These are phyloP conservation scores for Coluber constrictor DNA, from an alignment of 2,797 vertebrate genomes.

Conservation along the genomic window DNA sequence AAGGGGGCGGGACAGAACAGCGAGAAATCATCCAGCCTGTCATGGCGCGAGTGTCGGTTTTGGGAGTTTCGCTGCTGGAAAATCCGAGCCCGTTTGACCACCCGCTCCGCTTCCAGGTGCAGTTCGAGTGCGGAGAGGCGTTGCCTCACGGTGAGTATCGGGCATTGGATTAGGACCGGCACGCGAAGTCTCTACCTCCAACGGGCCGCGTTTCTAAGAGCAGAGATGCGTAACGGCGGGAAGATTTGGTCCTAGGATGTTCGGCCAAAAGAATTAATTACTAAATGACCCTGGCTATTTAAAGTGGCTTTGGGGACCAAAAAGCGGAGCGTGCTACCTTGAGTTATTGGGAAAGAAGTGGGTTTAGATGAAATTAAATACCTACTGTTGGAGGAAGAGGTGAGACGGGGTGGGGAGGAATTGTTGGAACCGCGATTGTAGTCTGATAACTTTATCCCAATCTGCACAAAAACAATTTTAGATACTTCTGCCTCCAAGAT, in stretches of 20 bases:
- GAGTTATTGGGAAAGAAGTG: neutral
- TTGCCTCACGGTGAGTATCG: constrained; percentile 79
- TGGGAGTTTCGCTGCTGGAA: constrained; percentile 76
- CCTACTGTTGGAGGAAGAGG: neutral
- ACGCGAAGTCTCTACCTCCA: neutral
- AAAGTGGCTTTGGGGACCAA: neutral
- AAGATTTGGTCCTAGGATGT: neutral
- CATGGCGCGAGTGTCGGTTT: constrained; percentile 91
- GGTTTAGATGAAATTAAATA: neutral
- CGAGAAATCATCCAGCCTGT: neutral
- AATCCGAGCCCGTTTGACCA: constrained; percentile 85
- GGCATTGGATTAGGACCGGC: neutral
- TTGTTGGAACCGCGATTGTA: neutral
- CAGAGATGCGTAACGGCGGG: neutral
- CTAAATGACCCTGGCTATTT: neutral
- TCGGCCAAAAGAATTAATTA: neutral
- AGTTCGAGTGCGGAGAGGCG: constrained; percentile 90
- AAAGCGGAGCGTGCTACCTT: neutral
- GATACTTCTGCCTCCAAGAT: neutral
- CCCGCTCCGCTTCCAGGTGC: constrained; percentile 91
- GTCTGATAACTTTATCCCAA: neutral
- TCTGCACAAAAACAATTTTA: neutral
- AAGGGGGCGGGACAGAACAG: neutral
- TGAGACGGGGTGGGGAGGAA: neutral
- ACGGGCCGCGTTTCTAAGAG: neutral